A percentile compares a stretch with the other conserved stretches of the same genome.
phyloP scores from a whole-genome alignment of 1,140 invertebrate genomes.

The Penaeus indicus region DNA sequence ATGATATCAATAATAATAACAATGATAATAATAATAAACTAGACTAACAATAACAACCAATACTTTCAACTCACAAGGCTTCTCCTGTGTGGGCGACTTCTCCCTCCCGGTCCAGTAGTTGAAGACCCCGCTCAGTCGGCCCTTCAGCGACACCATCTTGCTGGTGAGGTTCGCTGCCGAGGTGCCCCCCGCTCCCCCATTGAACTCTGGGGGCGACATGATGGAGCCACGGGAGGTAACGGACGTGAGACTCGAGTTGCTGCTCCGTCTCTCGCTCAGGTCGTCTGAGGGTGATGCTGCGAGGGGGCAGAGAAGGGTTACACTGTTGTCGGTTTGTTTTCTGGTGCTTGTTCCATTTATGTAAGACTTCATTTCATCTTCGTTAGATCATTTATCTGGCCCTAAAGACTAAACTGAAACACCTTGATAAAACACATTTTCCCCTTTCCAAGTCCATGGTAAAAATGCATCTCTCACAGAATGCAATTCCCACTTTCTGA shows the following conservation, averaged over 20 bases:
- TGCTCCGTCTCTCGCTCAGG: conserved; percentile 57
- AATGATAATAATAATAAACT: too few relatives aligned
- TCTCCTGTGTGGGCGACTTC: conserved; percentile 60
- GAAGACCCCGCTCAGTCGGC: conserved; percentile 66
- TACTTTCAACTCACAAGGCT: conserved; percentile 51
- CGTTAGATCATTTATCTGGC: too few relatives aligned
- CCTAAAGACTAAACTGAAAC: too few relatives aligned
- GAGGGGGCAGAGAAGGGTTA: not conserved
- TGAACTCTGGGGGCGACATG: conserved; percentile 61
- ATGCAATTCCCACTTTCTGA: too few relatives aligned
- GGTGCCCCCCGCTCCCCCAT: conserved; percentile 27
- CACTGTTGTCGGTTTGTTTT: too few relatives aligned
- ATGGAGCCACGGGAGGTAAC: conserved; percentile 66
- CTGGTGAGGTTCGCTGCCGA: conserved; percentile 62
- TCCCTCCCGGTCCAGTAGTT: conserved; percentile 67
- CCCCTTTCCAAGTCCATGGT: too few relatives aligned
- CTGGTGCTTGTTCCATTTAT: too few relatives aligned
- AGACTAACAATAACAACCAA: not conserved
- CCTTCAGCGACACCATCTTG: conserved; percentile 67
- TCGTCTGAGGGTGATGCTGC: conserved; percentile 50
- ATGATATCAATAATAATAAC: not conserved
- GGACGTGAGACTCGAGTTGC: conserved; percentile 66
- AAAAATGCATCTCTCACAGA: too few relatives aligned
- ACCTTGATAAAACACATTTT: too few relatives aligned
- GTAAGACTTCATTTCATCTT: too few relatives aligned